Evolutionary conservation across 2,113 vertebrate species (phyloP).

Genomic region (Ptilonorhynchus violaceus): DNA sequence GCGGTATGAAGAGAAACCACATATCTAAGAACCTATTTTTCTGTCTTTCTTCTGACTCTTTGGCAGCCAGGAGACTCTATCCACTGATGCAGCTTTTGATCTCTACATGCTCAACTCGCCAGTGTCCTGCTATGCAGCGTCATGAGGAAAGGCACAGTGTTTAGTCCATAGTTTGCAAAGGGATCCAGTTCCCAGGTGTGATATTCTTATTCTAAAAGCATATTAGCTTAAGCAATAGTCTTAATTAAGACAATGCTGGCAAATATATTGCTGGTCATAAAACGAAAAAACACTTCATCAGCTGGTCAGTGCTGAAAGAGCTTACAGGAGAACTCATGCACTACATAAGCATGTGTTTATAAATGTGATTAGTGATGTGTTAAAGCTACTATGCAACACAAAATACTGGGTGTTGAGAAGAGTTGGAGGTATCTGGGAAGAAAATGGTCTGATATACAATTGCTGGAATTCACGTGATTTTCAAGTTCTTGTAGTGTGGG

Average conservation of each 20-base stretch:
- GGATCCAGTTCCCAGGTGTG: background rate
- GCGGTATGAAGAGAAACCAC: background rate
- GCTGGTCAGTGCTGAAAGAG: background rate
- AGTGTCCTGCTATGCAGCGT: background rate
- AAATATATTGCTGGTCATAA: background rate
- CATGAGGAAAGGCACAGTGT: background rate
- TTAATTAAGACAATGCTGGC: background rate
- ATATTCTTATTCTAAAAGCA: background rate
- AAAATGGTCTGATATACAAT: background rate
- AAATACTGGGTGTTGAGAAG: background rate
- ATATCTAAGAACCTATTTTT: background rate
- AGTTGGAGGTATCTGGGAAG: background rate
- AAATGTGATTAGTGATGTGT: background rate
- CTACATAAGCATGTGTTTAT: fast-evolving
- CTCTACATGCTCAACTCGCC: background rate
- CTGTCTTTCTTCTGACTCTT: background rate
- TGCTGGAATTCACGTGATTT: background rate
- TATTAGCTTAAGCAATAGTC: background rate
- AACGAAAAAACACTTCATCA: background rate
- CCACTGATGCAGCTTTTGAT: background rate
- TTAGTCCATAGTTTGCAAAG: background rate
- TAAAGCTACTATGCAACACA: background rate
- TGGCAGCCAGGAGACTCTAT: background rate
- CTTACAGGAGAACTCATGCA: background rate
- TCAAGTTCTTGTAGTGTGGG: background rate